phyloP scores from a whole-genome alignment of 1,140 invertebrate genomes.

The Pararge aegeria region DNA sequence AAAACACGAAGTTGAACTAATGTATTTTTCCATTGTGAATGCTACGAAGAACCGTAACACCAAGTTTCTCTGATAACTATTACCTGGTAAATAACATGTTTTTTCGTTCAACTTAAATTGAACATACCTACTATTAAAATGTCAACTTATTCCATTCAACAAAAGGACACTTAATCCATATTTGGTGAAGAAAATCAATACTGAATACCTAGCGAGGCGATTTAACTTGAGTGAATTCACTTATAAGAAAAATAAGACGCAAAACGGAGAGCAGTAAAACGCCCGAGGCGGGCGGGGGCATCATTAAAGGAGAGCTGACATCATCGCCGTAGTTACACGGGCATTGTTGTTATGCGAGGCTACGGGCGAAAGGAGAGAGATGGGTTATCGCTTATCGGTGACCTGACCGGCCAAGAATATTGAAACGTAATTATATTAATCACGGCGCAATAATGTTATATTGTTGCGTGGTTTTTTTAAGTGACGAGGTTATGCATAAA shows the following conservation, averaged over 20 bases:
- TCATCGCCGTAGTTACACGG: conserved; percentile 65
- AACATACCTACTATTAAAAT: background rate
- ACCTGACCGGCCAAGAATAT: conserved; percentile 47
- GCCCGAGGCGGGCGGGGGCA: conserved; percentile 44
- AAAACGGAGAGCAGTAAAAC: conserved; percentile 50
- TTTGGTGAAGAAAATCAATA: conserved; percentile 7
- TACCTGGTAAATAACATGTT: too few species aligned
- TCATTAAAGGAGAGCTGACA: conserved; percentile 70
- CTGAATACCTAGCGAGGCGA: background rate
- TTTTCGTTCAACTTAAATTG: too few species aligned
- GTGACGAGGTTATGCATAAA: too few species aligned
- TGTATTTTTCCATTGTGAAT: too few species aligned
- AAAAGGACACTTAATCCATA: background rate
- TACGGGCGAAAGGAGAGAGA: conserved; percentile 53
- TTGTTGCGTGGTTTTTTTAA: background rate
- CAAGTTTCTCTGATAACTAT: too few species aligned
- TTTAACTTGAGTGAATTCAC: conserved; percentile 17
- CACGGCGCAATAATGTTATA: conserved; percentile 24
- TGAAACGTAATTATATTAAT: conserved; percentile 45
- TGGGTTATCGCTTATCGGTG: conserved; percentile 63
- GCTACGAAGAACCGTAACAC: too few species aligned
- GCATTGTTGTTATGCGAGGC: conserved; percentile 63
- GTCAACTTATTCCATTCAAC: background rate
- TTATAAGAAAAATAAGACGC: conserved; percentile 37
- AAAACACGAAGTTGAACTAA: too few species aligned